These are phyloP conservation scores for Antheraea pernyi DNA, from an alignment of 1,140 invertebrate species.

Conservation along the genomic window DNA sequence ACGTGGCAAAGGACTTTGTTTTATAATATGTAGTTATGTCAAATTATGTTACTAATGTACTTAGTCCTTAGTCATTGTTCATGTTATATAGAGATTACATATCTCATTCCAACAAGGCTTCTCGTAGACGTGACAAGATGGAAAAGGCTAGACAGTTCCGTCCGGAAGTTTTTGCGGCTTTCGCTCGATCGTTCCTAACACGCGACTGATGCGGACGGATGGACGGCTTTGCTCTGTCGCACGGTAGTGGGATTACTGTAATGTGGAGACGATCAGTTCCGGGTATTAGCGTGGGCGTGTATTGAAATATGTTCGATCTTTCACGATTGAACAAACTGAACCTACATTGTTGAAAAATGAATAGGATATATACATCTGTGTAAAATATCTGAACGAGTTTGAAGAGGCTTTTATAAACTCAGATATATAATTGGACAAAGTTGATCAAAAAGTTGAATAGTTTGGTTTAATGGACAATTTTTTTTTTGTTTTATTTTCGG, in stretches of 20 bases:
- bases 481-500: no score
- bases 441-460: no score
- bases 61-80: no score
- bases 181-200: conserved; percentile 38
- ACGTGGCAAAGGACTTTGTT: no score
- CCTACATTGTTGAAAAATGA: not conserved
- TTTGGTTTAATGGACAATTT: no score
- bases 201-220: conserved; percentile 38
- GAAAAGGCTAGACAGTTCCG: conserved; percentile 71
- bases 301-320: not conserved
- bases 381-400: no score
- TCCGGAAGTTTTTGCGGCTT: conserved; percentile 63
- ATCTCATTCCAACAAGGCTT: conserved; percentile 14
- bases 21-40: no score
- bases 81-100: no score
- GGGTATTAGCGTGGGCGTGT: not conserved
- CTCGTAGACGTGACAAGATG: conserved; percentile 50
- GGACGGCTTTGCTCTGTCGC: conserved; percentile 28
- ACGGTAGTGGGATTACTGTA: conserved; percentile 30
- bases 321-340: not conserved
- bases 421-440: no score
- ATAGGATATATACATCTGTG: no score
- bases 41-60: no score
- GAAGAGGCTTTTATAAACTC: no score
- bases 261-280: conserved; percentile 11